phyloP scores from a whole-genome alignment of 2,797 vertebrate species.

The Gymnocypris eckloni region DNA sequence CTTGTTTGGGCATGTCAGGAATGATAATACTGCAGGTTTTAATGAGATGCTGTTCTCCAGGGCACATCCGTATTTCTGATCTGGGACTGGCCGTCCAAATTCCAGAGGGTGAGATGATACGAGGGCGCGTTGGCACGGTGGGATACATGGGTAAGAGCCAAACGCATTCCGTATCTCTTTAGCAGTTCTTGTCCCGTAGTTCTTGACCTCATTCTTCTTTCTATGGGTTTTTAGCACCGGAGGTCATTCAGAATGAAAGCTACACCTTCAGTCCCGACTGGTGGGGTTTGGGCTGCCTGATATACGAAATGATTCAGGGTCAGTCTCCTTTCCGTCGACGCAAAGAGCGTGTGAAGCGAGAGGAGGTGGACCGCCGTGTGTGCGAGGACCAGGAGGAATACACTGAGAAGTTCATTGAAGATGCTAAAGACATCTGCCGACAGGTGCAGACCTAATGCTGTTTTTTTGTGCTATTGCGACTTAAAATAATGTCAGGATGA shows the following conservation, averaged over 20 bases:
- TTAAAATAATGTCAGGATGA: background rate
- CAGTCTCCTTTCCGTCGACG: constrained; percentile 94
- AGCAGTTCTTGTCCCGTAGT: background rate
- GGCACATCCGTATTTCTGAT: constrained; percentile 96
- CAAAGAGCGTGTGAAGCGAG: constrained; percentile 93
- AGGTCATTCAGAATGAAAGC: constrained; percentile 95
- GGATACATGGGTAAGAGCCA: constrained; percentile 91
- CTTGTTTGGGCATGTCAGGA: constrained; percentile 27
- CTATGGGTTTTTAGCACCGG: constrained; percentile 81
- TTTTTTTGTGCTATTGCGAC: background rate
- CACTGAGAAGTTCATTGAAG: constrained; percentile 92
- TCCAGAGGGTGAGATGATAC: constrained; percentile 91
- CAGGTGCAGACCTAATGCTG: constrained; percentile 9
- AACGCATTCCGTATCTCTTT: background rate
- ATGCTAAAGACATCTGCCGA: constrained; percentile 92
- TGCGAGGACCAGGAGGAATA: constrained; percentile 93
- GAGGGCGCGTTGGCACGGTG: constrained; percentile 95
- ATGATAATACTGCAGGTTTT: constrained; percentile 8
- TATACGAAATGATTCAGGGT: constrained; percentile 96
- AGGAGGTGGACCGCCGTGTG: constrained; percentile 94
- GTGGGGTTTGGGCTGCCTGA: constrained; percentile 95
- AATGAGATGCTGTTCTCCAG: constrained; percentile 67
- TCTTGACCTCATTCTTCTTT: background rate
- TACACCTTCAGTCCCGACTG: constrained; percentile 93
- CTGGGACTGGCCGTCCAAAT: constrained; percentile 96